Evolutionary conservation across 1,140 invertebrate species (phyloP), one percentile per base, ranked within the genome.

Genomic region (Micrasema longulum): DNA sequence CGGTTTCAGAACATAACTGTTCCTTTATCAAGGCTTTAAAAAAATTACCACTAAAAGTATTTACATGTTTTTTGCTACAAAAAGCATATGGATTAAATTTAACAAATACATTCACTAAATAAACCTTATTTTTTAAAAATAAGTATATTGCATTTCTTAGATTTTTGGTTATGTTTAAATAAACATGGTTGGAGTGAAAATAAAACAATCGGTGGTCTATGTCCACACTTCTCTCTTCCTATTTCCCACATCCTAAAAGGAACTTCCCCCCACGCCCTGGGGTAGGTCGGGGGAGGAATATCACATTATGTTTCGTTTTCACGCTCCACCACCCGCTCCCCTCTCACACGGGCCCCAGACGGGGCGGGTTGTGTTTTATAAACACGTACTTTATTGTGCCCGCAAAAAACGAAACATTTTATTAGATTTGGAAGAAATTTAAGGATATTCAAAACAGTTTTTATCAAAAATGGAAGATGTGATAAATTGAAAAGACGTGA

Each of bases 281-380:
- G 31, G 43, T 45, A 65, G 62, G 36, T 62, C 45, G 41, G 72
- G 66, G 50, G 57, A 38, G 38, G 73, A 71, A 69, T 72, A 75
- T 75, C 67, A 66, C 74, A 75, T 75, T 72, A 75, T 72, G 69
- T 75, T 75, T 75, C 74, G 70, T 75, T 75, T 75, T 75, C 74
- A 75, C 70, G 74, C 70, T 53, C 62, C 74, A 48, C 47, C 64
- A 43, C 55, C 36, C 18, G 9, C 52, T 31, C 31, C 52, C 26
- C 23, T 16, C 22, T 31, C 43, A 23, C 48, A 6, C 69, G 35
- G 7, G 26, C 22, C 48, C 18, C 20, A 60, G 20, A 69, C 20
- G 43, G 52, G 53, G 52, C 47, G 67, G 16, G 38, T 26, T 60
- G 53, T 52, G 48, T 60, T 60, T 69, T 48, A 69, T 50, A 60